Evolutionary conservation across 1,140 invertebrate genomes (phyloP), one percentile per base, ranked within the genome.

Genomic region (Philaenus spumarius): DNA sequence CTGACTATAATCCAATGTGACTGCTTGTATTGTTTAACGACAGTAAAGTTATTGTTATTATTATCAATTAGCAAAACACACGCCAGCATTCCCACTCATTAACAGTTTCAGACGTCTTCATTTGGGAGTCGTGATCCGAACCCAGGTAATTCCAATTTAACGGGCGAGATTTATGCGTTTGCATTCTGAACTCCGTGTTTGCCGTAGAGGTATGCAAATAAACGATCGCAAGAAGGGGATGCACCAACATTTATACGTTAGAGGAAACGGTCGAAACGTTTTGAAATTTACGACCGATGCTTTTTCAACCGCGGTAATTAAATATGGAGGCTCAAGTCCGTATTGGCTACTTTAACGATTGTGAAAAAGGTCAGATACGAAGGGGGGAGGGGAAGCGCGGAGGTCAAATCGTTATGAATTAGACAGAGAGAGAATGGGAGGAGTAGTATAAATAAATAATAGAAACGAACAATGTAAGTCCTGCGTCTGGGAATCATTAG

Each of bases 341-440:
- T 23, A 46, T 57, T 57, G 43, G 55, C 55, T 57, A 57, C 55
- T 57, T 57, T 57, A 57, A 57, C 55, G 55, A 57, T 57, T 46
- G 55, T 47, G n/a, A 34, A 26, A n/a, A 26, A 24, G 55, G 55
- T 57, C 55, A 57, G 14, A 6, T 4, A 30, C 26, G 26, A 30
- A 3, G 26, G 26, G 9, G 6, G 15, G 15, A 2, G 42, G 42
- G 40, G 55, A 47, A 26, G 35, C 23, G 11, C 45, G 55, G 22
- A 20, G 24, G n/a, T 43, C 37, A 30, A 24, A 30, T 30, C 26
- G 26, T 30, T 30, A 30, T 30, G 26, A 30, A 30, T 30, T 30
- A 30, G 19, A 26, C 12, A 23, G 12, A n/a, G 19, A 34, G n/a
- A n/a, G 48, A 17, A 23, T 30, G 15, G 48, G 30, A 11, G 35